Percentiles rank a stretch among this genome's conserved stretches.
These are phyloP conservation scores for Scrobipalpa atriplicella DNA, from an alignment of 2,888 invertebrate species.

Conservation along the genomic window DNA sequence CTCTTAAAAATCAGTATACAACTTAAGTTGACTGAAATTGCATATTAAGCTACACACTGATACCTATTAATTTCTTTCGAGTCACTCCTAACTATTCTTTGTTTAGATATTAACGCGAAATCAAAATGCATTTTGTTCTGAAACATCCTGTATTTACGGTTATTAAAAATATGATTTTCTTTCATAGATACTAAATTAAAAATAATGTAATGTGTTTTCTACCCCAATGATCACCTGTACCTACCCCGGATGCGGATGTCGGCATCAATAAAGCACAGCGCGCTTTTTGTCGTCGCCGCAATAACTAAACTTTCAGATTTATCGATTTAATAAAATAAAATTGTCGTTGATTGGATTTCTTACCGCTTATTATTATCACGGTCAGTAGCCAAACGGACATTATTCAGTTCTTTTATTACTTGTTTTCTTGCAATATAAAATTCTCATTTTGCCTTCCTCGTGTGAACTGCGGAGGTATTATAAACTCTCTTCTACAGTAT, in stretches of 20 bases:
- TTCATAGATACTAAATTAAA: no score
- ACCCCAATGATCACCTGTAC: no score
- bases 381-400: slow-evolving; percentile 35
- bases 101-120: no score
- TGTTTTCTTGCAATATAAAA: slow-evolving; percentile 30
- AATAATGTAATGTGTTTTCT: no score
- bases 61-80: no score
- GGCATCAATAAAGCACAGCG: slow-evolving; percentile 20
- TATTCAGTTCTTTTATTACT: slow-evolving; percentile 31
- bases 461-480: neutral
- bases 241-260: neutral
- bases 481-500: slow-evolving; percentile 20
- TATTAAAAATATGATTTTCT: no score
- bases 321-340: slow-evolving; percentile 24
- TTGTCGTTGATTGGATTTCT: slow-evolving; percentile 29
- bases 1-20: no score
- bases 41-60: no score
- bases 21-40: no score
- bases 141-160: no score
- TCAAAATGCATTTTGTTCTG: no score
- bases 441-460: slow-evolving; percentile 31
- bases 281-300: slow-evolving; percentile 15
- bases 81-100: no score
- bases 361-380: slow-evolving; percentile 34
- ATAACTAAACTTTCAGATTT: neutral